phyloP scores from a whole-genome alignment of 2,797 vertebrate genomes.

The Microchirus variegatus region DNA sequence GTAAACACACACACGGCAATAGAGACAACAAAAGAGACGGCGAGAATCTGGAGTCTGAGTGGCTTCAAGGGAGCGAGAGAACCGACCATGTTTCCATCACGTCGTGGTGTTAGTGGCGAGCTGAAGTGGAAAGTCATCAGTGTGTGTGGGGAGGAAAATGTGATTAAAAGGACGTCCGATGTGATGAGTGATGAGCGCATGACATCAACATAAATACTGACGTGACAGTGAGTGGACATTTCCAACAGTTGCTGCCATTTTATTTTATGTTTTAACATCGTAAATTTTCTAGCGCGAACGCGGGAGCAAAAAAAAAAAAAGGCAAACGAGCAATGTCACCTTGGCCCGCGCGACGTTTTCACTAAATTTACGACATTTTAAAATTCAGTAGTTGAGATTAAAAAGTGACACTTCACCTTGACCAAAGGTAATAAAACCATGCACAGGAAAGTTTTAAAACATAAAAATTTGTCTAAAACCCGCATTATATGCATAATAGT shows the following conservation, averaged over 20 bases:
- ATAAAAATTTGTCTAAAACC: too few species aligned
- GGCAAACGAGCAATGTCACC: not conserved
- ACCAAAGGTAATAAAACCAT: too few species aligned
- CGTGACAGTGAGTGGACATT: constrained; percentile 3
- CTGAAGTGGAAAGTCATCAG: constrained; percentile 28
- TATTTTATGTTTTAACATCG: too few species aligned
- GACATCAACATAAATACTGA: constrained; percentile 23
- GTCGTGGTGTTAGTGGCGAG: constrained; percentile 28
- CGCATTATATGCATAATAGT: too few species aligned
- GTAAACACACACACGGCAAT: constrained; percentile 47
- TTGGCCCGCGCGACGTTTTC: not conserved
- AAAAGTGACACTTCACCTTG: too few species aligned
- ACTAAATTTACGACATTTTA: too few species aligned
- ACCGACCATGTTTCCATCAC: constrained; percentile 73
- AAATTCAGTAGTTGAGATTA: too few species aligned
- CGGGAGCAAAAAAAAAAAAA: not conserved
- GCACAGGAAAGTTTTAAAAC: too few species aligned
- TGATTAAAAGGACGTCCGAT: not conserved
- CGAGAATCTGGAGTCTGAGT: not conserved
- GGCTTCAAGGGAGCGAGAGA: constrained; percentile 38
- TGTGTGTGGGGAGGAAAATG: constrained; percentile 7
- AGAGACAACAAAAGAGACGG: not conserved
- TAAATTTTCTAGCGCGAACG: too few species aligned
- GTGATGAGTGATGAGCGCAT: constrained; percentile 12
- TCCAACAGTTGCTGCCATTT: too few species aligned